Percentiles rank a stretch among this genome's conserved stretches.
phyloP scores from a whole-genome alignment of 2,888 invertebrate genomes.

The Rotaria magnacalcarata region DNA sequence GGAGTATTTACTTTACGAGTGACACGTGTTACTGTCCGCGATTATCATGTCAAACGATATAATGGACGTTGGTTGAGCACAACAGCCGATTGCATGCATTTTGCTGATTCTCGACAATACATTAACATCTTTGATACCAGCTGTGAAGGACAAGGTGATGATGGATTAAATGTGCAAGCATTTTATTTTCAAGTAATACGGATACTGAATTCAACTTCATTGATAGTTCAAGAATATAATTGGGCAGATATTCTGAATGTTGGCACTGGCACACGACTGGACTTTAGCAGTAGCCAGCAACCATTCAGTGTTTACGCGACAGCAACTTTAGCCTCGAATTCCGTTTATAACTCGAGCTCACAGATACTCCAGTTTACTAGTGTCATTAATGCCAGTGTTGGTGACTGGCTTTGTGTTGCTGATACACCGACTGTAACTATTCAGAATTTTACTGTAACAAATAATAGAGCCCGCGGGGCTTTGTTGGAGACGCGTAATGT shows the following conservation, averaged over 20 bases:
- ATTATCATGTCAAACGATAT: neutral
- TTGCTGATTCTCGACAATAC: neutral
- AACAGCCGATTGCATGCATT: neutral
- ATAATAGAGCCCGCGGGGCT: neutral
- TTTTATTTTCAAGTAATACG: neutral
- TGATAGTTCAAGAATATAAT: neutral
- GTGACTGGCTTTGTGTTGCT: neutral
- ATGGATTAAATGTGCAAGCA: neutral
- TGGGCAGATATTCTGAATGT: neutral
- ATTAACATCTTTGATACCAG: neutral
- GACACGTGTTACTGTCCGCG: neutral
- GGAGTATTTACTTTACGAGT: too few relatives aligned
- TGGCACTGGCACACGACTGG: neutral
- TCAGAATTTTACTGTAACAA: neutral
- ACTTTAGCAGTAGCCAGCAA: neutral
- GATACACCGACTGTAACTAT: neutral
- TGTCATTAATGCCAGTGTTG: neutral
- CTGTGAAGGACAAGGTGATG: neutral
- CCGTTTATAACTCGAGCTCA: neutral
- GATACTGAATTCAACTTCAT: neutral
- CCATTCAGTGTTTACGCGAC: neutral
- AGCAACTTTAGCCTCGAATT: neutral
- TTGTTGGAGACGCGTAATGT: neutral
- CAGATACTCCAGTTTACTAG: neutral
- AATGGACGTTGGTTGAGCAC: conserved; percentile 2